These are phyloP conservation scores for Fopius arisanus DNA, from an alignment of 1,140 invertebrate genomes.

Conservation along the genomic window DNA sequence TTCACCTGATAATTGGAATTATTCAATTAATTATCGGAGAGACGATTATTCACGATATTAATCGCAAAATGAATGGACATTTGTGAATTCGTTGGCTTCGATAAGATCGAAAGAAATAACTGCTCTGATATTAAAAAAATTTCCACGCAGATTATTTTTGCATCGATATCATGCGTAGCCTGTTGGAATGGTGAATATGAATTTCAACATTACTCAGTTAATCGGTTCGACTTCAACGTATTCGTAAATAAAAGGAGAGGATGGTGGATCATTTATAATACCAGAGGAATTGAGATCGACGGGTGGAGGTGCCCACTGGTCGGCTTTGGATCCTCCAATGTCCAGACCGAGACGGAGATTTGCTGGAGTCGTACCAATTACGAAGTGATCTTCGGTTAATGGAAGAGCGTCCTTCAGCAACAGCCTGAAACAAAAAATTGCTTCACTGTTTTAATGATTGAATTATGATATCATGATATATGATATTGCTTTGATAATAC, in stretches of 20 bases:
- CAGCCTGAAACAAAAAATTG: slow-evolving; percentile 48
- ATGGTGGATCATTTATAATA: slow-evolving; percentile 45
- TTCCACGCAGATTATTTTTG: background rate
- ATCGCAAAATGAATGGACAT: slow-evolving; percentile 1
- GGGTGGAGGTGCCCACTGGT: slow-evolving; percentile 49
- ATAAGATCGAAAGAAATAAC: background rate
- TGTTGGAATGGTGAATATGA: background rate
- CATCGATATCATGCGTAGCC: background rate
- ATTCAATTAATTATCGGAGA: background rate
- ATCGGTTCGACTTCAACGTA: slow-evolving; percentile 58
- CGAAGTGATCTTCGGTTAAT: slow-evolving; percentile 66
- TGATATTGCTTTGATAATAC: background rate
- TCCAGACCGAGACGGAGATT: slow-evolving; percentile 61
- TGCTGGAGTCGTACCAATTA: slow-evolving; percentile 60
- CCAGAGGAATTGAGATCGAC: slow-evolving; percentile 43
- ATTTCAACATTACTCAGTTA: slow-evolving; percentile 44
- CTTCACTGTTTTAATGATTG: background rate
- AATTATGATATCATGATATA: background rate
- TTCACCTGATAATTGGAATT: too few relatives aligned
- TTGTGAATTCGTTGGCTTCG: background rate
- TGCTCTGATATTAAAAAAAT: background rate
- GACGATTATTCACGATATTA: background rate
- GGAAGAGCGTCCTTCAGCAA: slow-evolving; percentile 63
- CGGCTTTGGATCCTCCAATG: slow-evolving; percentile 51
- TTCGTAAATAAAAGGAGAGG: slow-evolving; percentile 58